Percentiles rank a stretch among this genome's conserved stretches.
These are phyloP conservation scores for Semicossyphus pulcher DNA, from an alignment of 2,113 vertebrate genomes.

Conservation along the genomic window DNA sequence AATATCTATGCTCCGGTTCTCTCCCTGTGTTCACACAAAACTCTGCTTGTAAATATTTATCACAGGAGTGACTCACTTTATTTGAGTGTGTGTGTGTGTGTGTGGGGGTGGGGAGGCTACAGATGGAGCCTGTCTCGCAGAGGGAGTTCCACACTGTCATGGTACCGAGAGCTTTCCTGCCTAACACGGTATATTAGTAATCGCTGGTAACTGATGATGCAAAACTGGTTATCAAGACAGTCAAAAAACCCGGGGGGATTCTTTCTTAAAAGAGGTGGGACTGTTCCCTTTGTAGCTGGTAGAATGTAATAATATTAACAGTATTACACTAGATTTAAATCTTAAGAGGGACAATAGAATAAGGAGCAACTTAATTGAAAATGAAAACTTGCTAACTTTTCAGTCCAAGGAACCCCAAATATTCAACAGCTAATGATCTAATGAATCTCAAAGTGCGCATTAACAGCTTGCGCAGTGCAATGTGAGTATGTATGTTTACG, in stretches of 20 bases:
- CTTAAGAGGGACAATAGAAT: too few species aligned
- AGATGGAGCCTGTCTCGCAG: constrained; percentile 29
- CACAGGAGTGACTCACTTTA: constrained; percentile 34
- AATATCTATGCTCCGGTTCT: not conserved
- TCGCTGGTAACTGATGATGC: not conserved
- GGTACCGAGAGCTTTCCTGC: not conserved
- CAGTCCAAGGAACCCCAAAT: too few species aligned
- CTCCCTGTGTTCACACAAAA: constrained; percentile 8
- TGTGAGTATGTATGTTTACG: too few species aligned
- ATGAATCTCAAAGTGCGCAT: too few species aligned
- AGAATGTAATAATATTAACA: too few species aligned
- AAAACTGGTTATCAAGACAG: not conserved
- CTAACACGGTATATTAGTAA: not conserved
- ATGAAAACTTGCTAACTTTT: too few species aligned
- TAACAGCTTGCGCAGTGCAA: too few species aligned
- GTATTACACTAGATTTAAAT: too few species aligned
- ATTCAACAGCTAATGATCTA: too few species aligned
- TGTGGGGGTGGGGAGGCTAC: not conserved
- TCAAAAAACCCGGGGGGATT: not conserved
- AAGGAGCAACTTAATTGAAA: too few species aligned
- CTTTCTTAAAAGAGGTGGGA: not conserved
- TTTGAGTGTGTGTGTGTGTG: constrained; percentile 17
- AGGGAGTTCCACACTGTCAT: constrained; percentile 2
- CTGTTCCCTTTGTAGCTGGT: too few species aligned
- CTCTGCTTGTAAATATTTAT: constrained; percentile 39